Percentiles rank a stretch among this genome's conserved stretches.
Evolutionary conservation across 1,140 invertebrate species (phyloP).

Genomic region (Polyergus mexicanus): DNA sequence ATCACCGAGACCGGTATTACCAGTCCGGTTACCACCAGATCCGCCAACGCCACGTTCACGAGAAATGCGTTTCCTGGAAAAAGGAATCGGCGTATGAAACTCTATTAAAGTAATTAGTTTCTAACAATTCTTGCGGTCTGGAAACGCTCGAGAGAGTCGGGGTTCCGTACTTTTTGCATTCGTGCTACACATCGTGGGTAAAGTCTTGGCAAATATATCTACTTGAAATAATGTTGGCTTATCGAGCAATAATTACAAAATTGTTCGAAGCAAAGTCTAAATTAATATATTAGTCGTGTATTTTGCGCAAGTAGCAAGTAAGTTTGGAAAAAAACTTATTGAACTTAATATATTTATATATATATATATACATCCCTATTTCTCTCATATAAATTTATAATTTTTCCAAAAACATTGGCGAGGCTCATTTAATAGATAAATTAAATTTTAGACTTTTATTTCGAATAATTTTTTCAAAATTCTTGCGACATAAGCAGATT

Average conservation of each 20-base stretch:
- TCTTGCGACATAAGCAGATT: not conserved
- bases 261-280: slow-evolving; percentile 27
- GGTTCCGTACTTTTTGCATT: slow-evolving; percentile 25
- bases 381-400: not conserved
- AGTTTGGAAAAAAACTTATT: not conserved
- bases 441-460: not conserved
- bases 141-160: slow-evolving; percentile 50
- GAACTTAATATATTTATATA: too few relatives aligned
- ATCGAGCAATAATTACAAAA: slow-evolving; percentile 1
- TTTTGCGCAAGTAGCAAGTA: not conserved
- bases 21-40: slow-evolving; percentile 90
- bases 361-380: not conserved
- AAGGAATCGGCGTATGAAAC: slow-evolving; percentile 44
- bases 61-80: slow-evolving; percentile 92
- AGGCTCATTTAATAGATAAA: not conserved
- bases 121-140: slow-evolving; percentile 53
- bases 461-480: not conserved
- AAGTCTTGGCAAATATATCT: not conserved
- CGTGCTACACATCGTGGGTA: not conserved
- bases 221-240: not conserved
- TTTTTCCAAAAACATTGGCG: not conserved
- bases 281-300: slow-evolving; percentile 5
- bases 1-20: slow-evolving; percentile 91
- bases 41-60: slow-evolving; percentile 92
- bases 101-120: slow-evolving; percentile 59